phyloP scores from a whole-genome alignment of 2,797 vertebrate genomes.

The Cyclura pinguis region DNA sequence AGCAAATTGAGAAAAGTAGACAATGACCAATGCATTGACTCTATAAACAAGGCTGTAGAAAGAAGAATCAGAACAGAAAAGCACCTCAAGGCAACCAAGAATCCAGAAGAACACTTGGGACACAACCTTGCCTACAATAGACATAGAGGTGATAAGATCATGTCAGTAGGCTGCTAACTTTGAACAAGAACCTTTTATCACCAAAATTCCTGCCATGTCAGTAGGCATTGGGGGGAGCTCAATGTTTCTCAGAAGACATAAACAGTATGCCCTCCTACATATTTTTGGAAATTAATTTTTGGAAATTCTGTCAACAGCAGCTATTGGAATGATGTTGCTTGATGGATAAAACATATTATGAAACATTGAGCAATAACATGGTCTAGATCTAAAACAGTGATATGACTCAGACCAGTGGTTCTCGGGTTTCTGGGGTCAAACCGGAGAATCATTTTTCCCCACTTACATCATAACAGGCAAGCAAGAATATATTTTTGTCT shows the following conservation, averaged over 20 bases:
- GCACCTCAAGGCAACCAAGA: background rate
- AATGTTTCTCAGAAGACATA: background rate
- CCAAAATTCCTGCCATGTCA: too few relatives aligned
- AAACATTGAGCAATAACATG: background rate
- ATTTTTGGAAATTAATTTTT: background rate
- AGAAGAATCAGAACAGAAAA: background rate
- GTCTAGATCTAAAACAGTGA: background rate
- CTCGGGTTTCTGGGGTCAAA: too few relatives aligned
- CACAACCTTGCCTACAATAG: too few relatives aligned
- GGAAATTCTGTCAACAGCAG: background rate
- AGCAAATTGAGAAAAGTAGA: too few relatives aligned
- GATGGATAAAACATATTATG: background rate
- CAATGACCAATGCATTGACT: background rate
- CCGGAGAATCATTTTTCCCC: too few relatives aligned
- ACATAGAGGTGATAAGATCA: too few relatives aligned
- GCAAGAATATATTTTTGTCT: too few relatives aligned
- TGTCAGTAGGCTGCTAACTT: too few relatives aligned
- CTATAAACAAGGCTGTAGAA: too few relatives aligned
- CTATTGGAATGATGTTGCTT: background rate
- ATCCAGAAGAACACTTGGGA: background rate
- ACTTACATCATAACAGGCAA: too few relatives aligned
- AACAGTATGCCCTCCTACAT: background rate
- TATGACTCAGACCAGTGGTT: background rate
- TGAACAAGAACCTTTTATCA: too few relatives aligned
- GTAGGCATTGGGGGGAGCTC: background rate